phyloP scores from a whole-genome alignment of 2,113 vertebrate species.

The Cyprinodon brontotheroides region DNA sequence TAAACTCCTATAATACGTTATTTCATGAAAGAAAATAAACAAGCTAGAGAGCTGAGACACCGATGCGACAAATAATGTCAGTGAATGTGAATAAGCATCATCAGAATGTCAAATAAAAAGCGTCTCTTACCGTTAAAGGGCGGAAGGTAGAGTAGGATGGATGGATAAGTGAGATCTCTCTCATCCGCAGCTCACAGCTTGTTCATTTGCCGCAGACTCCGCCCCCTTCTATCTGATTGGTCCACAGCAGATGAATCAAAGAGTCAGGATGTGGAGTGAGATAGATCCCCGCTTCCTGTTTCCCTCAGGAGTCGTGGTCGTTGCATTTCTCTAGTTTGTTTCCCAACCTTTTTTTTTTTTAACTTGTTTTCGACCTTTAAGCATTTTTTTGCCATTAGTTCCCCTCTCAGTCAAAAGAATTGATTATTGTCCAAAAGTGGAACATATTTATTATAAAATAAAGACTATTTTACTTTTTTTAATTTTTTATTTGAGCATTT shows the following conservation, averaged over 20 bases:
- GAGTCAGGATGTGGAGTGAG: neutral
- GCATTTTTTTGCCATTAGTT: too few relatives aligned
- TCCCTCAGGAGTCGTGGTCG: conserved; percentile 6
- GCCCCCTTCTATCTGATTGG: conserved; percentile 70
- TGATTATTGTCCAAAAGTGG: too few relatives aligned
- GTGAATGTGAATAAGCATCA: neutral
- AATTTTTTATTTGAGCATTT: too few relatives aligned
- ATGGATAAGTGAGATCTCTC: conserved; percentile 44
- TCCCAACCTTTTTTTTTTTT: too few relatives aligned
- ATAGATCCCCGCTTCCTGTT: rapidly evolving
- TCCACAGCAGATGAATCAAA: conserved; percentile 46
- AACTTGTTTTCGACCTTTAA: too few relatives aligned
- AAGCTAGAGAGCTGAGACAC: neutral
- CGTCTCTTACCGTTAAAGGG: conserved; percentile 69
- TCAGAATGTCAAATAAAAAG: conserved; percentile 19
- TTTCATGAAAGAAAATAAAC: neutral
- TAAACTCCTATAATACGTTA: neutral
- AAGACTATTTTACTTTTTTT: too few relatives aligned
- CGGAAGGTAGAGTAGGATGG: conserved; percentile 17
- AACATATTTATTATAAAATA: too few relatives aligned
- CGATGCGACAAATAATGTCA: neutral
- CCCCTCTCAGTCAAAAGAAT: too few relatives aligned
- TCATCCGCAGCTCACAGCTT: conserved; percentile 65
- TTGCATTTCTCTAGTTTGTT: neutral
- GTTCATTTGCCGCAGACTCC: conserved; percentile 58